These are phyloP conservation scores for Bolinopsis microptera DNA, from an alignment of 37 sponge, comb jelly and placozoan species.

Conservation along the genomic window DNA sequence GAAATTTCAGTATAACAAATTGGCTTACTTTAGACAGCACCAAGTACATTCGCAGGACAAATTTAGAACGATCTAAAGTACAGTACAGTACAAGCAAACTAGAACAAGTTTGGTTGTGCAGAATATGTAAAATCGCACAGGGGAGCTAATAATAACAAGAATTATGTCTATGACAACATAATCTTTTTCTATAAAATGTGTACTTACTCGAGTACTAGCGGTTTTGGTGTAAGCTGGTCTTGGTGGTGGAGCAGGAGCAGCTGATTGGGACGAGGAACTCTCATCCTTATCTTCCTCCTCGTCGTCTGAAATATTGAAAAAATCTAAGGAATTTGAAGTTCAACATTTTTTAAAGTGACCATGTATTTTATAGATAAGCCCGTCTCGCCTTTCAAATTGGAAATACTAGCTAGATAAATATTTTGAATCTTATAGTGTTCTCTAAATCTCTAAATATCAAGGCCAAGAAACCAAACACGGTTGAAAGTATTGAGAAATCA, in stretches of 20 bases:
- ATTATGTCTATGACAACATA: too few relatives aligned
- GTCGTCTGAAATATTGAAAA: slow-evolving; percentile 32
- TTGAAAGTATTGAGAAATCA: too few relatives aligned
- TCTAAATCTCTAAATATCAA: too few relatives aligned
- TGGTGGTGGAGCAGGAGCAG: slow-evolving; percentile 27
- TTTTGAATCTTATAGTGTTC: too few relatives aligned
- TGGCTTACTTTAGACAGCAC: too few relatives aligned
- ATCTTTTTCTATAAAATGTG: too few relatives aligned
- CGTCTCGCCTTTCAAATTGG: too few relatives aligned
- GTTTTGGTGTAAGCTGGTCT: slow-evolving; percentile 50
- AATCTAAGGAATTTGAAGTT: background rate
- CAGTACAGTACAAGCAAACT: background rate
- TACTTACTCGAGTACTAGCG: slow-evolving; percentile 49
- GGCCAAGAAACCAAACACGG: too few relatives aligned
- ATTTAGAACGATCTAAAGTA: background rate
- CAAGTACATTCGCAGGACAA: too few relatives aligned
- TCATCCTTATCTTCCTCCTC: slow-evolving; percentile 52
- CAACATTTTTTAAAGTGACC: background rate
- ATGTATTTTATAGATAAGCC: too few relatives aligned
- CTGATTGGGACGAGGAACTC: background rate
- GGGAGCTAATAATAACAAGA: too few relatives aligned
- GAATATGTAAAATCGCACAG: background rate
- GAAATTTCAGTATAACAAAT: background rate
- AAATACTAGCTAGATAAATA: too few relatives aligned
- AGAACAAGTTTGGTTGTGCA: background rate